Base-by-base conservation (phyloP, 2,113 vertebrate species). In the Cephalophus harveyi region DNA sequence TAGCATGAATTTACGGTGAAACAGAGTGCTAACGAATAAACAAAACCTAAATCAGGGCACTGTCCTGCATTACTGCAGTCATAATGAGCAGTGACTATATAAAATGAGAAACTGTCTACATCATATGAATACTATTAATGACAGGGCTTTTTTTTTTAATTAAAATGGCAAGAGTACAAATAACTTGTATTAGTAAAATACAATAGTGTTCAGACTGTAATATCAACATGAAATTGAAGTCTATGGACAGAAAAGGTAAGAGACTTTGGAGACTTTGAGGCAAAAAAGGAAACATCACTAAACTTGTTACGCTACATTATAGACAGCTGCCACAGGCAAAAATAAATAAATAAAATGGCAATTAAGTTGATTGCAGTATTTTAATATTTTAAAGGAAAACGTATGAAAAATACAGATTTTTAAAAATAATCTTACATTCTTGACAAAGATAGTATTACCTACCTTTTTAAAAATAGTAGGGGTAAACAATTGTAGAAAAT, bases 331-430 rank as follows among this genome's bases (percentile, higher is more conserved):
- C 79, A 97, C n/a, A 84, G 40, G 78, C 25, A 96, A 96, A 95
- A 92, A 89, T 27, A 74, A 97, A 87, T 93, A 82, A 97, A 95
- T 94, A 89, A 97, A 96, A 95, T 95, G 48, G 89, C 84, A 92
- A 96, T 97, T 96, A 97, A 83, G 33, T 97, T 97, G 88, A 98
- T 95, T 97, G 64, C 4, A 97, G 88, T 95, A 97, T 94, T 98
- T 97, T 96, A 96, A 98, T 97, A 91, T 97, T 98, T 93, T 97
- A 96, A 81, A 93, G 96, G 46, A 91, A 96, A 91, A 95, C 78
- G 84, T 97, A 95, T 95, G 92, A 94, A 96, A 98, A 98, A 97
- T 97, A 95, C 85, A 95, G 36, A 13, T 96, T 97, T 78, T 94
- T 89, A 81, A 59, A 2, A 94, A 97, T 76, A 90, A 90, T 94